Evolutionary conservation across 2,888 invertebrate genomes (phyloP).

Genomic region (Monoplex corrugatus): DNA sequence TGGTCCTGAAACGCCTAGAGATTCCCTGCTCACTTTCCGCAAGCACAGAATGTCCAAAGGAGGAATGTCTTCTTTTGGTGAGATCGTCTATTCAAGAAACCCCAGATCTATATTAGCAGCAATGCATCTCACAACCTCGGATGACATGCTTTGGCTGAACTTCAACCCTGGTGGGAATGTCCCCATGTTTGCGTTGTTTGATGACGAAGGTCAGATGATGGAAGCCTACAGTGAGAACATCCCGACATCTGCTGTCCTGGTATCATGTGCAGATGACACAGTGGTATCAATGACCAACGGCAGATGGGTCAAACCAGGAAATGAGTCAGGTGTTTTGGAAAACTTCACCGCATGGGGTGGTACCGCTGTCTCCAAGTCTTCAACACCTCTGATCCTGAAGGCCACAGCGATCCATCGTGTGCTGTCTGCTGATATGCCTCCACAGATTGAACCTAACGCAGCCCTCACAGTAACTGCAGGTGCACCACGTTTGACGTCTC

Average conservation of each 20-base stretch:
- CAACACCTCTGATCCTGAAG: neutral
- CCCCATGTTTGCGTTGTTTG: slow-evolving; percentile 5
- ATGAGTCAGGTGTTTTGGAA: neutral
- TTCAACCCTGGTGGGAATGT: slow-evolving; percentile 39
- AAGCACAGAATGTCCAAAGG: slow-evolving; percentile 8
- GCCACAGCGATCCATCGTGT: neutral
- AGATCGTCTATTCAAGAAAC: slow-evolving; percentile 34
- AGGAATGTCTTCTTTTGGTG: neutral
- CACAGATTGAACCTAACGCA: neutral
- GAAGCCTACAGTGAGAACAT: neutral
- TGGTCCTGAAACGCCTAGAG: neutral
- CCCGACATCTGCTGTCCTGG: neutral
- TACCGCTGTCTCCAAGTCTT: slow-evolving; percentile 6
- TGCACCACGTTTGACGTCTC: slow-evolving; percentile 12
- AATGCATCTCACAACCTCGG: slow-evolving; percentile 24
- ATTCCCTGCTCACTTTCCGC: neutral
- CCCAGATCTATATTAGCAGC: neutral
- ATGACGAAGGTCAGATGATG: slow-evolving; percentile 25
- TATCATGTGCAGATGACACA: slow-evolving; percentile 14
- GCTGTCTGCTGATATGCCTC: neutral
- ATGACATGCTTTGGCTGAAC: slow-evolving; percentile 20
- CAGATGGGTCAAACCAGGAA: slow-evolving; percentile 35
- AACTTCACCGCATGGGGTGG: neutral
- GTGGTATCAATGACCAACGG: neutral
- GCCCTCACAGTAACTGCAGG: neutral